Evolutionary conservation across 1,140 invertebrate species (phyloP).

Genomic region (Gerris buenoi): DNA sequence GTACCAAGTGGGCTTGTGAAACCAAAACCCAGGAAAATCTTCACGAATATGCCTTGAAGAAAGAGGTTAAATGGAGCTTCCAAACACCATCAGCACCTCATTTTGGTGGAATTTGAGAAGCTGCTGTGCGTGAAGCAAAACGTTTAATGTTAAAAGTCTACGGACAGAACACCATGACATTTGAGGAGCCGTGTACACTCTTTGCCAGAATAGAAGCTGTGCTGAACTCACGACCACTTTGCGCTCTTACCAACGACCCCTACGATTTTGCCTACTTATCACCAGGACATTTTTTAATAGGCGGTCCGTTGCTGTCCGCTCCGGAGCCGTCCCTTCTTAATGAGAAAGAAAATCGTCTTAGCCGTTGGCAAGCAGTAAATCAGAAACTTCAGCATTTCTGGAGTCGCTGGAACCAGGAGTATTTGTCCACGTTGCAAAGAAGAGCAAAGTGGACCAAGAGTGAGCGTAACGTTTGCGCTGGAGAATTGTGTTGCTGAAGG

Average conservation of each 20-base stretch:
- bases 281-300: conserved; percentile 20
- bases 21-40: not conserved
- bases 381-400: conserved; percentile 25
- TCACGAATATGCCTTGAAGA: not conserved
- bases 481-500: conserved; percentile 23
- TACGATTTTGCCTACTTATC: conserved; percentile 20
- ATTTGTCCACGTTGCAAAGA: conserved; percentile 22
- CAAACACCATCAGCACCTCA: conserved; percentile 9
- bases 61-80: not conserved
- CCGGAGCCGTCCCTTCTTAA: not conserved
- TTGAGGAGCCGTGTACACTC: conserved; percentile 26
- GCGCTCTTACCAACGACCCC: conserved; percentile 24
- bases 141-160: conserved; percentile 16
- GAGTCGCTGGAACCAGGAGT: conserved; percentile 27
- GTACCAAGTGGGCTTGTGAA: not conserved
- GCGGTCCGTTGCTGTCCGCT: not conserved
- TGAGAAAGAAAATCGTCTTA: conserved; percentile 1
- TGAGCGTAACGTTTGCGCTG: conserved; percentile 3
- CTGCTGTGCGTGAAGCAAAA: conserved; percentile 16
- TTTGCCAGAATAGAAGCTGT: conserved; percentile 22
- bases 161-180: conserved; percentile 16
- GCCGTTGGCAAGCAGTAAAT: conserved; percentile 19
- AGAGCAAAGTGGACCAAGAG: conserved; percentile 21
- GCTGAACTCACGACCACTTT: conserved; percentile 15
- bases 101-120: conserved; percentile 12